Evolutionary conservation across 2,888 invertebrate species (phyloP).

Genomic region (Limnephilus lunatus): DNA sequence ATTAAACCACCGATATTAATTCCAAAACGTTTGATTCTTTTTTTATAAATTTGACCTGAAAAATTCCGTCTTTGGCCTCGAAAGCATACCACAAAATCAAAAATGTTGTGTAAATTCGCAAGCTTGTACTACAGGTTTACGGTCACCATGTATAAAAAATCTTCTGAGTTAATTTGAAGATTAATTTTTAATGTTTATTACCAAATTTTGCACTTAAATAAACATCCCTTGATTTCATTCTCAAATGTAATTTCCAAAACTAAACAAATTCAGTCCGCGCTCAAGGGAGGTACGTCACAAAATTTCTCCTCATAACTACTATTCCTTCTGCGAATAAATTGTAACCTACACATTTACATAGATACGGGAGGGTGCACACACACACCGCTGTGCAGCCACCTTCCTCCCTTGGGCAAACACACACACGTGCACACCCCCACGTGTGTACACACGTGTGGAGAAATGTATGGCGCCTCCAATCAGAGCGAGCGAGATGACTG

Average conservation of each 20-base stretch:
- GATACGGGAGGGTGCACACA: conserved; percentile 4
- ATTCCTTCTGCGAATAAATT: conserved; percentile 37
- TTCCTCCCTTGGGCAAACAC: conserved; percentile 42
- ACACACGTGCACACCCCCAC: background rate
- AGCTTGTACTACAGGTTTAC: no score
- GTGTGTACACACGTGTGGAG: conserved; percentile 40
- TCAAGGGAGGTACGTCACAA: background rate
- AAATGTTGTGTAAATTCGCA: no score
- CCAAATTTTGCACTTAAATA: background rate
- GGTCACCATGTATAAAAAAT: no score
- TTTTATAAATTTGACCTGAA: no score
- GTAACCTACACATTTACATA: conserved; percentile 53
- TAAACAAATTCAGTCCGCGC: background rate
- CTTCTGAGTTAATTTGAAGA: background rate
- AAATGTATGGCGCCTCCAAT: conserved; percentile 56
- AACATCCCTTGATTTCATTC: background rate
- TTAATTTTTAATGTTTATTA: background rate
- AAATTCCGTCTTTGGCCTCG: no score
- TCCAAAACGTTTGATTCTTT: no score
- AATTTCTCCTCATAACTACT: conserved; percentile 3
- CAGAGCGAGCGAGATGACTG: conserved; percentile 47
- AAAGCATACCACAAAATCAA: no score
- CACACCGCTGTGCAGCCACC: conserved; percentile 16
- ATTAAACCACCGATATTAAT: no score
- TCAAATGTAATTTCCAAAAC: background rate